phyloP scores from a whole-genome alignment of 2,797 vertebrate genomes.

The Odontamblyopus rebecca region DNA sequence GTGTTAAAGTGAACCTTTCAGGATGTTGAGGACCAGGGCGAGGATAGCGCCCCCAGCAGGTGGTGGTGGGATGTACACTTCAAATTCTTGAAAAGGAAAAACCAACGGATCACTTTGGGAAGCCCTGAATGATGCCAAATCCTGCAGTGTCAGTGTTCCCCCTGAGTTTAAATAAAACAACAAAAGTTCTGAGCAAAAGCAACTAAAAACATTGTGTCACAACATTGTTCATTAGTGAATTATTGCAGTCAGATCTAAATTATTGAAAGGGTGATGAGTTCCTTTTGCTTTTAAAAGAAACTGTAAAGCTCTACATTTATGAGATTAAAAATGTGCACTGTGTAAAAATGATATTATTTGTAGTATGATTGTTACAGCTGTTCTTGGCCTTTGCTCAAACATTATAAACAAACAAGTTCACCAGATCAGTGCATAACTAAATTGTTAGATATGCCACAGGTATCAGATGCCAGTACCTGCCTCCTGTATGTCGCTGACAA shows the following conservation, averaged over 20 bases:
- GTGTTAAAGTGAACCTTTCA: slow-evolving; percentile 79
- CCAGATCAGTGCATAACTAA: not conserved
- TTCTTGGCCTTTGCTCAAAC: not conserved
- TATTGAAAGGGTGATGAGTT: too few species aligned
- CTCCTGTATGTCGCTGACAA: slow-evolving; percentile 71
- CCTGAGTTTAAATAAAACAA: slow-evolving; percentile 58
- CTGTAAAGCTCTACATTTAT: too few species aligned
- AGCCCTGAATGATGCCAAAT: slow-evolving; percentile 77
- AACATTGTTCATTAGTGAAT: slow-evolving; percentile 25
- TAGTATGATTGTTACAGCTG: not conserved
- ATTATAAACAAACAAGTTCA: not conserved
- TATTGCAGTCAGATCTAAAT: too few species aligned
- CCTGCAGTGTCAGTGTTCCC: slow-evolving; percentile 75
- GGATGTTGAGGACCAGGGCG: slow-evolving; percentile 83
- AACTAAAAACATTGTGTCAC: slow-evolving; percentile 18
- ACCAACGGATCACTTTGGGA: slow-evolving; percentile 76
- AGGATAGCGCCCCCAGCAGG: slow-evolving; percentile 85
- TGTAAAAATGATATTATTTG: not conserved
- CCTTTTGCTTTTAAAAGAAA: too few species aligned
- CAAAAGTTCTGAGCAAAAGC: slow-evolving; percentile 20
- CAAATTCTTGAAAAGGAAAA: slow-evolving; percentile 76
- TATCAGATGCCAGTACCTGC: slow-evolving; percentile 67
- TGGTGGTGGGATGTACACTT: slow-evolving; percentile 83
- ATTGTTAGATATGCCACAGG: too few species aligned
- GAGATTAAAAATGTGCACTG: too few species aligned